phyloP scores from a whole-genome alignment of 2,113 vertebrate genomes.

The Sinocyclocheilus anophthalmus region DNA sequence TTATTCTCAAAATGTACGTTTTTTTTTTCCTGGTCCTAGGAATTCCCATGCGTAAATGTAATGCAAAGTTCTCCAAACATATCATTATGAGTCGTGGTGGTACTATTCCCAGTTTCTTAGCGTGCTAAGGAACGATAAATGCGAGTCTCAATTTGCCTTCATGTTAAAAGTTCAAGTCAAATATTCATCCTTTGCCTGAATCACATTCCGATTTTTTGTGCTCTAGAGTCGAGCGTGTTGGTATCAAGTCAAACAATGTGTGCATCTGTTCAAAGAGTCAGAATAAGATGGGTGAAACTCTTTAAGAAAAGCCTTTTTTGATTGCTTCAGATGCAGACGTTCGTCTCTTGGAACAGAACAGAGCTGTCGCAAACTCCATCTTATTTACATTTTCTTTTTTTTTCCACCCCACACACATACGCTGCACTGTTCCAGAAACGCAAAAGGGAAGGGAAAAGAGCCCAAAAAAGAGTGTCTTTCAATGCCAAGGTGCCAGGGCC shows the following conservation, averaged over 20 bases:
- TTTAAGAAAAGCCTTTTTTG: conserved; percentile 60
- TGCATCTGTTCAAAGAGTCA: conserved; percentile 50
- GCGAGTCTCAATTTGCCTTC: conserved; percentile 46
- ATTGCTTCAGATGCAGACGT: conserved; percentile 61
- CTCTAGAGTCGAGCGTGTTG: conserved; percentile 41
- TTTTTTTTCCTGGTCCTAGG: background rate
- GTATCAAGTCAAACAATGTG: conserved; percentile 59
- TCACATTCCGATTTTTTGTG: conserved; percentile 22
- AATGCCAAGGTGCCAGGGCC: conserved; percentile 69
- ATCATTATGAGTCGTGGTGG: conserved; percentile 14
- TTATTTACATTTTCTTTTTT: conserved; percentile 68
- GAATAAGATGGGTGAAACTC: conserved; percentile 49
- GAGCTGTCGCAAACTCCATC: conserved; percentile 57
- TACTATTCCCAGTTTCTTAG: conserved; percentile 36
- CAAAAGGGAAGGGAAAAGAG: conserved; percentile 47
- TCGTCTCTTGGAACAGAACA: conserved; percentile 59
- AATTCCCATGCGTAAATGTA: background rate
- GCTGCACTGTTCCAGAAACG: conserved; percentile 52
- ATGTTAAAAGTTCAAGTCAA: conserved; percentile 50
- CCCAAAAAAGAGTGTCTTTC: conserved; percentile 59
- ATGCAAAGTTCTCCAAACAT: conserved; percentile 25
- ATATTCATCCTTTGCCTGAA: conserved; percentile 48
- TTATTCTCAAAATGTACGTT: background rate
- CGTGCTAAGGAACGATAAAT: conserved; percentile 37
- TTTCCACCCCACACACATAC: conserved; percentile 47